phyloP scores from a whole-genome alignment of 2,888 invertebrate genomes.

The Drosophila parthenogenetica region DNA sequence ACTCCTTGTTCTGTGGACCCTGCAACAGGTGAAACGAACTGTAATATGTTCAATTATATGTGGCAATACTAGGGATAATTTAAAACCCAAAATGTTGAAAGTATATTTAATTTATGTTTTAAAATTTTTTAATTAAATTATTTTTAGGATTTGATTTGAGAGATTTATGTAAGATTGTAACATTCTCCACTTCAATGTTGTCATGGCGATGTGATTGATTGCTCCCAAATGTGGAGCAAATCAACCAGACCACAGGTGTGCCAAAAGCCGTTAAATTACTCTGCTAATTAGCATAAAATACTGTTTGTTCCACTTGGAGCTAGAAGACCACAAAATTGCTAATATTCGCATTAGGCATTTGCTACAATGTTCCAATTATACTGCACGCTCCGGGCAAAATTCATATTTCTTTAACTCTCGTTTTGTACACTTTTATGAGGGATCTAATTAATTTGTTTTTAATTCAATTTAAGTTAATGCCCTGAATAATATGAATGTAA shows the following conservation, averaged over 20 bases:
- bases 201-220: constrained; percentile 57
- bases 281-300: constrained; percentile 57
- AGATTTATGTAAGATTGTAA: too few relatives aligned
- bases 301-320: not conserved
- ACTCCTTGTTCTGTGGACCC: not conserved
- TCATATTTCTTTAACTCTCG: constrained; percentile 51
- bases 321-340: not conserved
- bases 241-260: constrained; percentile 55
- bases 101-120: not conserved
- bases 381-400: constrained; percentile 23
- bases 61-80: not conserved
- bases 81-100: not conserved
- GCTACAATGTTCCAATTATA: constrained; percentile 13
- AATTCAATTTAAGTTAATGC: constrained; percentile 80
- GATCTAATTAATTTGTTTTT: constrained; percentile 81
- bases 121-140: too few relatives aligned
- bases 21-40: constrained; percentile 2
- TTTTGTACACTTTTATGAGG: constrained; percentile 60
- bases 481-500: constrained; percentile 48
- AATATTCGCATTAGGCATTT: constrained; percentile 4
- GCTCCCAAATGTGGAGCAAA: not conserved
- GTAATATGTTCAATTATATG: not conserved
- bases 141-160: too few relatives aligned
- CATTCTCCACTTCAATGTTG: too few relatives aligned
- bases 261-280: constrained; percentile 41